Evolutionary conservation across 2,888 invertebrate genomes (phyloP).

Genomic region (Rhabditoides inermis): DNA sequence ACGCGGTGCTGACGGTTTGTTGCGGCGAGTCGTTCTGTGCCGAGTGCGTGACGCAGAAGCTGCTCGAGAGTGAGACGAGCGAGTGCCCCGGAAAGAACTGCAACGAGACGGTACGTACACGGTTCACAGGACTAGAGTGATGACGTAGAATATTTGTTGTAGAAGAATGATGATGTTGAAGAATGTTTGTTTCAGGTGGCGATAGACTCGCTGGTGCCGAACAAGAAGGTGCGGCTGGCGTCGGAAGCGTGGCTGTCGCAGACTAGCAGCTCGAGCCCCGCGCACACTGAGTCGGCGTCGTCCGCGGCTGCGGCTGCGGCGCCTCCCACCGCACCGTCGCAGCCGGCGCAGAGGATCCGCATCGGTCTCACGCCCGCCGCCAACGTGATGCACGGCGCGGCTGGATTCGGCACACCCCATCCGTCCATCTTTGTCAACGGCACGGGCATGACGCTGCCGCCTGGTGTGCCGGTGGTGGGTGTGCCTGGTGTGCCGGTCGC

Average conservation of each 20-base stretch:
- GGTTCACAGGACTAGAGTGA: no score
- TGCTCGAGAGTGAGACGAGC: conserved; percentile 30
- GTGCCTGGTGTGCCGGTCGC: no score
- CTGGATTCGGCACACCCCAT: no score
- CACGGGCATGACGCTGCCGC: no score
- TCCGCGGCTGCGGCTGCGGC: not conserved
- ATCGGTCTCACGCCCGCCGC: no score
- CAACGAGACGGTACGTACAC: conserved; percentile 8
- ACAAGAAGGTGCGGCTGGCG: conserved; percentile 35
- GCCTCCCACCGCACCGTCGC: not conserved
- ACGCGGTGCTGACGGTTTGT: conserved; percentile 95
- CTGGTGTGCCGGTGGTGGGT: no score
- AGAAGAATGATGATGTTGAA: no score
- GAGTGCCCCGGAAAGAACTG: conserved; percentile 31
- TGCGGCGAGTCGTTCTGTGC: conserved; percentile 97
- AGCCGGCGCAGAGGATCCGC: no score
- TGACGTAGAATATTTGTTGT: no score
- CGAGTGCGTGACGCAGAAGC: conserved; percentile 66
- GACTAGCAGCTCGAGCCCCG: not conserved
- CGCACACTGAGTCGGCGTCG: not conserved
- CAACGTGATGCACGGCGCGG: no score
- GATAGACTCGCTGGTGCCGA: conserved; percentile 41
- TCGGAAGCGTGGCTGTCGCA: conserved; percentile 27
- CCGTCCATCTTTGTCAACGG: no score
- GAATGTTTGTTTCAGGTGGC: conserved; percentile 15